phyloP scores from a whole-genome alignment of 2,113 vertebrate species.

The Tragelaphus strepsiceros region DNA sequence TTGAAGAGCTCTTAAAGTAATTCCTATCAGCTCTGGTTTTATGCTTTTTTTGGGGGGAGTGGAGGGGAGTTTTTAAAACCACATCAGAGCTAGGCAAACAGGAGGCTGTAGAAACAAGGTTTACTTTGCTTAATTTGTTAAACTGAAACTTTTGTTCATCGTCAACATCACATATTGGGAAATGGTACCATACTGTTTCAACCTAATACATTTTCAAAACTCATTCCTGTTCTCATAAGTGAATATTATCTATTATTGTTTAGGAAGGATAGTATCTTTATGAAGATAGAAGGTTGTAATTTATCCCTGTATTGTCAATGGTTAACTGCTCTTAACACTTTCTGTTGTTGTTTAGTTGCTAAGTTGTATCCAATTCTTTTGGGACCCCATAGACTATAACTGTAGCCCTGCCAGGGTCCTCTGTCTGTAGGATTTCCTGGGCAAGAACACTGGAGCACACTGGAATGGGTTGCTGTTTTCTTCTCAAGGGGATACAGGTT shows the following conservation, averaged over 20 bases:
- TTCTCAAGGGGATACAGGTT: neutral
- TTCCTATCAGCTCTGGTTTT: neutral
- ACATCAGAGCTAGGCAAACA: neutral
- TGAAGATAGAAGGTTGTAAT: neutral
- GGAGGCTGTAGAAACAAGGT: neutral
- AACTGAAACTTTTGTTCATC: neutral
- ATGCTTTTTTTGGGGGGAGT: neutral
- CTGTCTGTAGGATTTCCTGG: neutral
- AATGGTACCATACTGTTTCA: neutral
- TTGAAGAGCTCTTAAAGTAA: neutral
- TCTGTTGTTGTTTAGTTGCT: neutral
- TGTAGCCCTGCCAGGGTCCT: neutral
- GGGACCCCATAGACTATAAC: neutral
- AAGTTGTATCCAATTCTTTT: neutral
- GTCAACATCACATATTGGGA: neutral
- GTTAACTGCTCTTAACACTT: neutral
- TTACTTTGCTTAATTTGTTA: constrained; percentile 22
- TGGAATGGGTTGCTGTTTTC: neutral
- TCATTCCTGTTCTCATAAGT: neutral
- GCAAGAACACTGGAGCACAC: neutral
- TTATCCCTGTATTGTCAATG: neutral
- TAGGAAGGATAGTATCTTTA: neutral
- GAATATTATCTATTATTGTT: neutral
- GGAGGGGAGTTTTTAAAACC: neutral
- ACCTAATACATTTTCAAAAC: neutral